These are phyloP conservation scores for Lobophora halterata DNA, from an alignment of 2,888 invertebrate genomes.

Conservation along the genomic window DNA sequence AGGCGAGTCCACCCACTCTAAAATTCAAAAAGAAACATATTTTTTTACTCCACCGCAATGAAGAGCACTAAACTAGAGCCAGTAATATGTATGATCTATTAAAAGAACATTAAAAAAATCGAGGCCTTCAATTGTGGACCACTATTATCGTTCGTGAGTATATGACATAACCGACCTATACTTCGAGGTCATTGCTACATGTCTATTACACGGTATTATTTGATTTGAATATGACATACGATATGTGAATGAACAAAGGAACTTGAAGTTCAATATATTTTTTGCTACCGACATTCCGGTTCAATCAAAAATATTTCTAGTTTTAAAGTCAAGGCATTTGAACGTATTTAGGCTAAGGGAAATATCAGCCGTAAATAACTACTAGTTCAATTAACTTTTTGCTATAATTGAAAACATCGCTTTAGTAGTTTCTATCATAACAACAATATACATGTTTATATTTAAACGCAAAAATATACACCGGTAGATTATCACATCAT, in stretches of 20 bases:
- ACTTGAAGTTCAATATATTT: slow-evolving; percentile 9
- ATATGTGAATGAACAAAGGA: slow-evolving; percentile 16
- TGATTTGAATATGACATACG: slow-evolving; percentile 18
- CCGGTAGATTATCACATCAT: too few relatives aligned
- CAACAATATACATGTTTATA: too few relatives aligned
- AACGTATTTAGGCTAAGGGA: too few relatives aligned
- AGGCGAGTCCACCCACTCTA: slow-evolving; percentile 18
- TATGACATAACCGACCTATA: slow-evolving; percentile 38
- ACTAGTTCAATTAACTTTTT: too few relatives aligned
- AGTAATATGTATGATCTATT: slow-evolving; percentile 31
- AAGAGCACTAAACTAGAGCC: slow-evolving; percentile 1
- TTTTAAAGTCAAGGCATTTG: too few relatives aligned
- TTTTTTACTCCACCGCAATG: too few relatives aligned
- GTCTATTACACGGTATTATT: slow-evolving; percentile 22
- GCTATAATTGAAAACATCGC: too few relatives aligned
- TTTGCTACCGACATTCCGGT: not conserved
- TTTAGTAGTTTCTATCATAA: too few relatives aligned
- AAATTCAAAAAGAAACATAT: too few relatives aligned
- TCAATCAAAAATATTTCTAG: too few relatives aligned
- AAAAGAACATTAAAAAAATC: slow-evolving; percentile 33
- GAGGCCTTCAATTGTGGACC: slow-evolving; percentile 30
- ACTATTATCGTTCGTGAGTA: slow-evolving; percentile 31
- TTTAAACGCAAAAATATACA: too few relatives aligned
- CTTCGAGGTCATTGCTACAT: slow-evolving; percentile 44
- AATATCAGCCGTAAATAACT: too few relatives aligned